Evolutionary conservation across 2,888 invertebrate species (phyloP).

Genomic region (Sceliomorpha sp.): DNA sequence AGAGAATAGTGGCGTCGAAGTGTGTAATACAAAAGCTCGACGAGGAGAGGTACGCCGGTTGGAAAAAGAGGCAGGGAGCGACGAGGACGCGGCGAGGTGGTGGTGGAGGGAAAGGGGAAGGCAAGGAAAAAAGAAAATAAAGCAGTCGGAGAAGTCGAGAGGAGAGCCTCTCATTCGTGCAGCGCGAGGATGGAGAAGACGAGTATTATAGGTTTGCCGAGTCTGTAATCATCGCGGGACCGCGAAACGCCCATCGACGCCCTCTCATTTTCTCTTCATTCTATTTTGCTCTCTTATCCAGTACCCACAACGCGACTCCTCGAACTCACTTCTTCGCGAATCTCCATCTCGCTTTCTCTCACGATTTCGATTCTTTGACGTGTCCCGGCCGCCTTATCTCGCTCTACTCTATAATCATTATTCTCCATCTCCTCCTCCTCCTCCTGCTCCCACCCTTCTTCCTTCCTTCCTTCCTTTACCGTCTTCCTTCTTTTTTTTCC

Average conservation of each 20-base stretch:
- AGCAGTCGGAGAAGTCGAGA: slow-evolving; percentile 42
- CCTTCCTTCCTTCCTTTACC: slow-evolving; percentile 28
- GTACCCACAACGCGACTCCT: slow-evolving; percentile 8
- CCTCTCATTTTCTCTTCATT: slow-evolving; percentile 68
- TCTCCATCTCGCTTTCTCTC: slow-evolving; percentile 45
- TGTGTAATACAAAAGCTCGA: slow-evolving; percentile 50
- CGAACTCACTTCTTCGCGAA: slow-evolving; percentile 4
- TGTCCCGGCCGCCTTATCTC: slow-evolving; percentile 33
- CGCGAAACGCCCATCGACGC: slow-evolving; percentile 79
- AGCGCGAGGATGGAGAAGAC: slow-evolving; percentile 58
- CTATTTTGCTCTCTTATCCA: slow-evolving; percentile 43
- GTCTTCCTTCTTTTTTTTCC: slow-evolving; percentile 7
- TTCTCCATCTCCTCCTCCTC: slow-evolving; percentile 7
- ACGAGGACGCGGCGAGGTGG: too few species aligned
- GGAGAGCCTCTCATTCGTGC: slow-evolving; percentile 57
- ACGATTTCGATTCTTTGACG: slow-evolving; percentile 30
- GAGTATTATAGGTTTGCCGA: slow-evolving; percentile 79
- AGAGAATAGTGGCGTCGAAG: slow-evolving; percentile 46
- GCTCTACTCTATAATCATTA: slow-evolving; percentile 42
- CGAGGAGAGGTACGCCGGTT: slow-evolving; percentile 34
- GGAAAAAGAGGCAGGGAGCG: slow-evolving; percentile 16
- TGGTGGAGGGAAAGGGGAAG: slow-evolving; percentile 17
- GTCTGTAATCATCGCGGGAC: slow-evolving; percentile 80
- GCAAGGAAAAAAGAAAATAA: slow-evolving; percentile 24
- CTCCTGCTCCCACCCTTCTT: slow-evolving; percentile 58